Conservation (phyloP, 2,113 vertebrate genomes). For the Mesembrinibis cayennensis region DNA sequence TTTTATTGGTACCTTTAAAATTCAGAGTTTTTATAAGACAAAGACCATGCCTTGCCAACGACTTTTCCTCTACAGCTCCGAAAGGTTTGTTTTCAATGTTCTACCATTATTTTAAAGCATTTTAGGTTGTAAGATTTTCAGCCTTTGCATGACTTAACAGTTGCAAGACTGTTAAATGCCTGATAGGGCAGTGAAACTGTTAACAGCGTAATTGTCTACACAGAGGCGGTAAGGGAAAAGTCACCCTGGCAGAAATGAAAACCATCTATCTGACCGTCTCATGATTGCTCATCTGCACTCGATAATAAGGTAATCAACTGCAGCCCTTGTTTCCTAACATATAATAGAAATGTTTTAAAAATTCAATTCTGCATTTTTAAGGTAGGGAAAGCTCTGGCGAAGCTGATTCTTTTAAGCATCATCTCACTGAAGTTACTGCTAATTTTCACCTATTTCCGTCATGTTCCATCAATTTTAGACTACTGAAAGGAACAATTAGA, state of each 20-base stretch:
- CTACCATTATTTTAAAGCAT: background rate
- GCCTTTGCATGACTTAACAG: background rate
- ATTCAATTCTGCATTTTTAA: background rate
- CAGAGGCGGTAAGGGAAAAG: background rate
- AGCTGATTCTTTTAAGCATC: background rate
- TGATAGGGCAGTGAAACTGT: background rate
- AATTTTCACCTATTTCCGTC: background rate
- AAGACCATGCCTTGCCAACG: background rate
- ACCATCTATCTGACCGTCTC: background rate
- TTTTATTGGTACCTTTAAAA: constrained; percentile 16
- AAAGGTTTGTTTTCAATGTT: background rate
- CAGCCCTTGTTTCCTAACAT: background rate
- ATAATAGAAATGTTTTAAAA: background rate
- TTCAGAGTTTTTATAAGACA: background rate
- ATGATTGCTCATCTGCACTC: rapidly evolving
- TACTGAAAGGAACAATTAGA: background rate
- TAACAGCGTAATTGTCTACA: background rate
- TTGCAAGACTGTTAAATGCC: background rate
- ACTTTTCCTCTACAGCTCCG: background rate
- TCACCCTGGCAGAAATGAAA: background rate
- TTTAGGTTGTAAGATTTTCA: background rate
- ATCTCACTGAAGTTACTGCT: background rate
- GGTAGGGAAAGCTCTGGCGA: background rate
- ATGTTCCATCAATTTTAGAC: background rate
- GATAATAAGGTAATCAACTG: background rate